Base-by-base conservation (phyloP, 2,888 invertebrate species). In the Coleophora flavipennella region DNA sequence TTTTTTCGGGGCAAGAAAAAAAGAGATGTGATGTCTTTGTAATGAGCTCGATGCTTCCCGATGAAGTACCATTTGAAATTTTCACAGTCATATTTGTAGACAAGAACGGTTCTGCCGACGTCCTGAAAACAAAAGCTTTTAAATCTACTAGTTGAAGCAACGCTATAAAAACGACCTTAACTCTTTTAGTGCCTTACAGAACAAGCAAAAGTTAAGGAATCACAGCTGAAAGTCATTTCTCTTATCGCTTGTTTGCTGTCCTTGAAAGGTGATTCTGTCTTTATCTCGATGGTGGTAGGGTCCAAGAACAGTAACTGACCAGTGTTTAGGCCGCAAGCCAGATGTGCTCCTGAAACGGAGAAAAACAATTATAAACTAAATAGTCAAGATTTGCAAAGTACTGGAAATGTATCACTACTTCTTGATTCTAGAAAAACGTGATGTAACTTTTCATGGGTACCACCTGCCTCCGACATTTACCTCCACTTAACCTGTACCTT, bases 21-120 rank as follows among this genome's bases (percentile, higher is more conserved):
- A 1, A 91, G 60, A 25, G 87, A 77, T 0, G 70, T 77, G 31
- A 92, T 84, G 1, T 83, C 72, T 43, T 86, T 85, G 51, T 85
- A 87, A 60, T 92, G 91, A 0, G 88, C 79, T 35, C 87, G 74
- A 45, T 88, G 85, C 61, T 90, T 90, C 9, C 89, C 91, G 14
- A 87, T 43, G 44, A 86, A 86, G 1, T 50, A 46, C 90, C 90
- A 91, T 4, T 47, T 34, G 6, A 64, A 60, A 1, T 44, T 49
- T 0, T 59, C 46, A 11, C 74, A 69, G 43, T 72, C 56, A 45
- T 78, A 85, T 44, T 72, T 71, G 52, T 85, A 78, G 3, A 89
- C 77, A 45, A 80, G 80, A 1, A 89, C 79, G 0, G 87, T 86
- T 51, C 67, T 69, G 8, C 77, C 72, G 6, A 51, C 51, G 51